Evolutionary conservation across 2,113 vertebrate species (phyloP).

Genomic region (Cichladusa arquata): DNA sequence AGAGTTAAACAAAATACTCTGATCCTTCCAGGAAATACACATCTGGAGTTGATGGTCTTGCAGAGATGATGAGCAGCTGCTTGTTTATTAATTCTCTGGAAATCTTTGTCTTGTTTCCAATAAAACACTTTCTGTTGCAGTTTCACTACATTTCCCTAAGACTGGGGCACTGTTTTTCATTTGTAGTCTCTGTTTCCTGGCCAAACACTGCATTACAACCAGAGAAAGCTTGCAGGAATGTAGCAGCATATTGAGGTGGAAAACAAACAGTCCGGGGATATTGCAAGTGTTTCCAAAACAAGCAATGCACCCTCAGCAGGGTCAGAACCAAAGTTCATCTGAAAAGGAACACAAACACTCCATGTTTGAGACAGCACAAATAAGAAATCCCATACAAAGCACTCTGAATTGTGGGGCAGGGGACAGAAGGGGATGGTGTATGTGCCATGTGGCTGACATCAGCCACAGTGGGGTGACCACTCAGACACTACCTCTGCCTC

Average conservation of each 20-base stretch:
- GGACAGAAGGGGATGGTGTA: neutral
- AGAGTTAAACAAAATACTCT: neutral
- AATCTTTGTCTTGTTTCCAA: conserved; percentile 47
- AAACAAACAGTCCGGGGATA: conserved; percentile 33
- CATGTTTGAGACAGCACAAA: neutral
- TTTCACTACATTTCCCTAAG: neutral
- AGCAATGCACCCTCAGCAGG: neutral
- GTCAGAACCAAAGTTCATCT: conserved; percentile 13
- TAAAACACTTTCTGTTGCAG: conserved; percentile 5
- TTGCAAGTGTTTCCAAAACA: conserved; percentile 49
- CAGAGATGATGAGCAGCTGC: conserved; percentile 1
- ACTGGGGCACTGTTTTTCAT: conserved; percentile 3
- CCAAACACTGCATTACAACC: conserved; percentile 32
- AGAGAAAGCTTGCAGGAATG: conserved; percentile 4
- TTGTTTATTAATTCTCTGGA: conserved; percentile 53
- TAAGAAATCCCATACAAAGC: neutral
- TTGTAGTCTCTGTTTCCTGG: conserved; percentile 19
- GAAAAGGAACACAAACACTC: neutral
- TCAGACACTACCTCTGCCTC: neutral
- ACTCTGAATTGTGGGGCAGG: neutral
- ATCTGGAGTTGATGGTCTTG: neutral
- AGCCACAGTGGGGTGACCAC: rapidly evolving
- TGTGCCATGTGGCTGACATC: neutral
- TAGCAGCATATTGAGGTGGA: neutral
- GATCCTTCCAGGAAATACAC: conserved; percentile 1